Percentiles rank a stretch among this genome's conserved stretches.
Evolutionary conservation across 2,797 vertebrate genomes (phyloP).

Genomic region (Cichlasoma orientale): DNA sequence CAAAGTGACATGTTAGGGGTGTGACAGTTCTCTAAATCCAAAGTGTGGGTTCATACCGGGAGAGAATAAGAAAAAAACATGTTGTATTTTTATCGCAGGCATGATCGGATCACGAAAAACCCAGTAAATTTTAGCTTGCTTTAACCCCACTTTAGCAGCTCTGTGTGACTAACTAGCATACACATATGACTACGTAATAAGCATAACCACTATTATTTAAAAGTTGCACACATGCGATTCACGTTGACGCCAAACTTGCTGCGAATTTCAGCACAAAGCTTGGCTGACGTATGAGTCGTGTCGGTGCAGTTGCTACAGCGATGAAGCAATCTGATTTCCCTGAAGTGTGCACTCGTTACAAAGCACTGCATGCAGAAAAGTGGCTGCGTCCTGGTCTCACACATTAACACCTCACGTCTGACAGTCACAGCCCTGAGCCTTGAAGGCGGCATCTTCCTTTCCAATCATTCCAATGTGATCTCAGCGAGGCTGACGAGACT

Average conservation of each 20-base stretch:
- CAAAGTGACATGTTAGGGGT: not conserved
- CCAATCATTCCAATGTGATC: conserved; percentile 21
- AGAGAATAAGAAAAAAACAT: not conserved
- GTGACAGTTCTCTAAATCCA: not conserved
- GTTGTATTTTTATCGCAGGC: not conserved
- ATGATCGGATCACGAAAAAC: not conserved
- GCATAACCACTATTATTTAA: not conserved
- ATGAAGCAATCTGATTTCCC: not conserved
- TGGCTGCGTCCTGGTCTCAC: not conserved
- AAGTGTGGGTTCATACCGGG: not conserved
- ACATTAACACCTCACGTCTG: conserved; percentile 17
- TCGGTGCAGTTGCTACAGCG: not conserved
- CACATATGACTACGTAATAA: not conserved
- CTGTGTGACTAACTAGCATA: not conserved
- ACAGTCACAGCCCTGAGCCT: conserved; percentile 5
- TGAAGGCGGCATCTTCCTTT: not conserved
- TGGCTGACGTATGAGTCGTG: fast-evolving
- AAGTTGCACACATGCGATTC: not conserved
- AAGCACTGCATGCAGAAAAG: not conserved
- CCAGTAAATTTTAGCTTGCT: not conserved
- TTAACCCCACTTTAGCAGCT: not conserved
- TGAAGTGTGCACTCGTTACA: not conserved
- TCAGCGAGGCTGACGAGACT: conserved; percentile 20
- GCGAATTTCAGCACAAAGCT: not conserved
- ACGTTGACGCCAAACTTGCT: not conserved